phyloP scores from a whole-genome alignment of 2,113 vertebrate genomes.

The Amia ocellicauda region DNA sequence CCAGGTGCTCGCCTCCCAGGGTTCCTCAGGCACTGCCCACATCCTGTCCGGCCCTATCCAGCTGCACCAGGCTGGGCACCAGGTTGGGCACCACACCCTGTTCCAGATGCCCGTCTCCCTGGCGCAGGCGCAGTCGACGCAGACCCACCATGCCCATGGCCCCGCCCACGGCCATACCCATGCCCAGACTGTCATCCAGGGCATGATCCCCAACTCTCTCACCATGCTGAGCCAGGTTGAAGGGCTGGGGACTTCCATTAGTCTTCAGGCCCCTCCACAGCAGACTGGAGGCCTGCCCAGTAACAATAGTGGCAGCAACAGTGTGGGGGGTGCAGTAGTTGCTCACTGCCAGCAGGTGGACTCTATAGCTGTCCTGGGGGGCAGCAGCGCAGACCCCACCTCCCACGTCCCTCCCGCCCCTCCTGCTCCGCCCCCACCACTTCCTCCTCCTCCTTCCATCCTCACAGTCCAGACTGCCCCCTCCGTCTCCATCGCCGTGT shows the following conservation, averaged over 20 bases:
- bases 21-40: slow-evolving; percentile 78
- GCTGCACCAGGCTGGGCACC: slow-evolving; percentile 80
- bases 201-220: slow-evolving; percentile 84
- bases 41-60: slow-evolving; percentile 87
- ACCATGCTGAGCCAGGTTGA: slow-evolving; percentile 82
- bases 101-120: slow-evolving; percentile 92
- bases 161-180: no score
- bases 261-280: slow-evolving; percentile 68
- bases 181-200: slow-evolving; percentile 82
- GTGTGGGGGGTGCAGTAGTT: slow-evolving; percentile 52
- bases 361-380: slow-evolving; percentile 55
- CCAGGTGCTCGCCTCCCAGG: slow-evolving; percentile 80
- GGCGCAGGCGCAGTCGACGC: slow-evolving; percentile 74
- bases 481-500: slow-evolving; percentile 41
- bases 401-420: slow-evolving; percentile 44
- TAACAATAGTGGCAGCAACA: slow-evolving; percentile 45
- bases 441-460: slow-evolving; percentile 59
- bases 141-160: slow-evolving; percentile 64
- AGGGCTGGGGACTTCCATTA: slow-evolving; percentile 71
- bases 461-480: slow-evolving; percentile 65
- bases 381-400: slow-evolving; percentile 55
- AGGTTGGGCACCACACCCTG: slow-evolving; percentile 78
- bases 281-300: slow-evolving; percentile 58
- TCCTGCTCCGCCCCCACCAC: slow-evolving; percentile 44
- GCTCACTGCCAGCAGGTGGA: slow-evolving; percentile 59